Percentiles rank a stretch among this genome's conserved stretches.
Conservation (phyloP, 2,888 invertebrate genomes). For the Standfussiana lucernea region DNA sequence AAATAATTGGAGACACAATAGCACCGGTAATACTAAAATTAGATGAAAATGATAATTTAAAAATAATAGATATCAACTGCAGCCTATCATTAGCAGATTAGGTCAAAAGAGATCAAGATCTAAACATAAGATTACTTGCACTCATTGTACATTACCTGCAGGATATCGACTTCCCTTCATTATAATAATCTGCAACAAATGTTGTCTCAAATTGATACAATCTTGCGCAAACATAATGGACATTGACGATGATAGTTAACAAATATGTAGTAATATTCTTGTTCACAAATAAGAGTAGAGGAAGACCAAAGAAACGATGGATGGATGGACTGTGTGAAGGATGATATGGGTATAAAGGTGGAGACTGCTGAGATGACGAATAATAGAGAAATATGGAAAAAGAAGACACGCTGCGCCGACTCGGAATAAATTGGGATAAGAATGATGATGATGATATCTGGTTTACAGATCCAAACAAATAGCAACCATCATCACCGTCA, state of each 20-base stretch:
- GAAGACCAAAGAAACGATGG: no score
- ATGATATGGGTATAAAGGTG: no score
- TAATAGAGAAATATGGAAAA: no score
- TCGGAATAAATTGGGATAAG: no score
- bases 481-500: neutral
- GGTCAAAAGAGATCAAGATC: constrained; percentile 44
- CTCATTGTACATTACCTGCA: constrained; percentile 44
- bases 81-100: constrained; percentile 23
- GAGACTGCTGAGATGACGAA: no score
- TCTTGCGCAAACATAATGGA: constrained; percentile 41
- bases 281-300: no score
- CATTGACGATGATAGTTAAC: constrained; percentile 13
- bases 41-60: neutral
- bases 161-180: constrained; percentile 64
- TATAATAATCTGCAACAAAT: constrained; percentile 46
- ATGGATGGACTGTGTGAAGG: no score
- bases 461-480: neutral
- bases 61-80: neutral
- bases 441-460: no score
- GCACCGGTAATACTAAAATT: neutral
- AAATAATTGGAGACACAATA: neutral
- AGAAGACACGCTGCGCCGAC: no score
- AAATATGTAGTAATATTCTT: constrained; percentile 3
- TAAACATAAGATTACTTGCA: constrained; percentile 39
- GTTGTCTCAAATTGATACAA: constrained; percentile 54